Evolutionary conservation across 1,140 invertebrate species (phyloP), one percentile per base, ranked within the genome.

Genomic region (Drusus annulatus): DNA sequence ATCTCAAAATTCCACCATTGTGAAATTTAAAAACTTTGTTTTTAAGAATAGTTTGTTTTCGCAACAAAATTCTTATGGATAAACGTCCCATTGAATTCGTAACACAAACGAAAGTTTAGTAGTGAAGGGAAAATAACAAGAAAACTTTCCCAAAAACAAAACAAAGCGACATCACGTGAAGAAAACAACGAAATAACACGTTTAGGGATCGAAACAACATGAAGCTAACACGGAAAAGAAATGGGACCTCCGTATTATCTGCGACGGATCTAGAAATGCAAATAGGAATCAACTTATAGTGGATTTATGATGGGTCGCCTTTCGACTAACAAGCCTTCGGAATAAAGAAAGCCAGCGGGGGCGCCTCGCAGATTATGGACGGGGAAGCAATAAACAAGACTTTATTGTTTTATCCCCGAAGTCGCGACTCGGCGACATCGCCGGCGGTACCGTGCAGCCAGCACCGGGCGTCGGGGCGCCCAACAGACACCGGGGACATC

Each of bases 321-420:
- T 75, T 75, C 58, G 10, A 15, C 76, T 63, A 77, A 78, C 76
- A 65, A 78, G 76, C 28, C 36, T 31, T n/a, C 25, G 36, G 51
- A 79, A 79, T 79, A 79, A 79, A 71, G 65, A 73, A 79, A 79
- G 54, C 25, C 65, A 45, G 36, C 36, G 7, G 36, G 1, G 36
- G 36, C 54, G 65, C 19, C 65, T n/a, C 23, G 56, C 50, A 60
- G 78, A 79, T 79, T 79, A 79, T 79, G 54, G 68, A 52, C 56
- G 52, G 68, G 54, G 45, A 45, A 73, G 45, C 68, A 17, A 73
- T 73, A 79, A 79, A 79, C 68, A 73, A 71, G 51, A 45, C 78
- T 79, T 79, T 79, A 79, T 73, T 79, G 68, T 79, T 73, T 71
- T 58, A 73, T 79, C 78, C 65, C 65, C 68, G 51, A 58, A 71